Percentiles rank a stretch among this genome's conserved stretches.
These are phyloP conservation scores for Corythoichthys intestinalis DNA, from an alignment of 2,113 vertebrate species.

Conservation along the genomic window DNA sequence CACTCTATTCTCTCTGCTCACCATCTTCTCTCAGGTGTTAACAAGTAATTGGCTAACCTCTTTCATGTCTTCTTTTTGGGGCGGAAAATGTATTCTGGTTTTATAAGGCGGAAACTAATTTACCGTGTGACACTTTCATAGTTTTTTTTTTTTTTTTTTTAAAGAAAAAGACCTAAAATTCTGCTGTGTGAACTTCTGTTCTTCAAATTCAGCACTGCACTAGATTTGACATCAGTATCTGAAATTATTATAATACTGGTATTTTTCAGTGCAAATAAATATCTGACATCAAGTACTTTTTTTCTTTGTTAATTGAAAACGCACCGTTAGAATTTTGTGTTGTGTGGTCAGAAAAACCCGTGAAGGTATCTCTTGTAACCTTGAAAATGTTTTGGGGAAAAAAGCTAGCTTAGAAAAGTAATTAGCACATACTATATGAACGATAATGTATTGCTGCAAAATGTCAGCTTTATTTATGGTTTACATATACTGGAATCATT, in stretches of 20 bases:
- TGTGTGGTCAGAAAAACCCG: too few species aligned
- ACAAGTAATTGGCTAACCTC: conserved; percentile 44
- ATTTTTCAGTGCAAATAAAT: too few species aligned
- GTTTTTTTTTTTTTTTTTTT: background rate
- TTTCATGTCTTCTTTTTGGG: conserved; percentile 37
- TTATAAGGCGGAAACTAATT: conserved; percentile 18
- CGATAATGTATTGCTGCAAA: too few species aligned
- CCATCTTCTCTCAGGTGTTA: conserved; percentile 43
- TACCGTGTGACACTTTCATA: background rate
- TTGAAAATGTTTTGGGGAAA: too few species aligned
- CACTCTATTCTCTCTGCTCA: conserved; percentile 13
- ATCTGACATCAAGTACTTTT: too few species aligned
- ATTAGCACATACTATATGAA: too few species aligned
- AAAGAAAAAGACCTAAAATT: background rate
- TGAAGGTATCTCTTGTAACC: too few species aligned
- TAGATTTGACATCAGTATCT: background rate
- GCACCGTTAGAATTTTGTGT: too few species aligned
- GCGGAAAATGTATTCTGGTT: conserved; percentile 19
- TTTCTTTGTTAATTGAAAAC: too few species aligned
- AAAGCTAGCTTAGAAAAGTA: too few species aligned
- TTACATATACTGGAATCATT: too few species aligned
- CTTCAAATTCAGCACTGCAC: background rate
- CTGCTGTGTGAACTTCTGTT: background rate
- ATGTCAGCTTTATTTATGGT: too few species aligned
- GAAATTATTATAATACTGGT: background rate